Evolutionary conservation across 1,140 invertebrate genomes (phyloP), one percentile per base, ranked within the genome.

Genomic region (Drosophila lini): DNA sequence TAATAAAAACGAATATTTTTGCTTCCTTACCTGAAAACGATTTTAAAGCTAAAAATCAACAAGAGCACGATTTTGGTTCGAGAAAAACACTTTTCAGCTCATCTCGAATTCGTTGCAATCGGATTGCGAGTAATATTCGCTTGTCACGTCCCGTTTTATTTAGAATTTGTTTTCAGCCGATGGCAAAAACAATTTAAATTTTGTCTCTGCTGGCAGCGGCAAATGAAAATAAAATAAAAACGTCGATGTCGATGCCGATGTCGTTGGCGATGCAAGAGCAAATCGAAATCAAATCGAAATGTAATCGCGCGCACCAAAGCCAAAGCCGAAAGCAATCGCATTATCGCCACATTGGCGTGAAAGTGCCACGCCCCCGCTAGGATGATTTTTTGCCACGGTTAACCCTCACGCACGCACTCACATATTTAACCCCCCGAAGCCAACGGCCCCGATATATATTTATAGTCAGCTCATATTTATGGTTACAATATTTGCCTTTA

Each of bases 211-310:
- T 63, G 67, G 38, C 64, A 44, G 44, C n/a, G 25, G 40, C 53
- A 80, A 80, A 77, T 64, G 52, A 62, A 78, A 63, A 80, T 80
- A 82, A 77, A 77, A 79, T 68, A 60, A 78, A 80, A 67, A 58
- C 40, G 69, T 22, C 42, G 47, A 81, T 55, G 55, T 28, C 42
- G 61, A 56, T 48, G 19, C 19, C 19, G 19, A 19, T 19, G 73
- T 64, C 71, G 59, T 64, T 64, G 79, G 36, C 55, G 52, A 73
- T 81, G 79, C 77, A 50, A 70, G 79, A 69, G 64, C 80, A 88
- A 86, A 86, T 86, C 80, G 83, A 83, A 88, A 88, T 88, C 83
- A 86, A 86, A 86, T 86, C 83, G 84, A 89, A 88, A 88, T 88
- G 83, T 88, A 88, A 88, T 88, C 83, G 83, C 83, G 83, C 83